Base-by-base conservation (phyloP, 2,113 vertebrate species). In the Numida meleagris region DNA sequence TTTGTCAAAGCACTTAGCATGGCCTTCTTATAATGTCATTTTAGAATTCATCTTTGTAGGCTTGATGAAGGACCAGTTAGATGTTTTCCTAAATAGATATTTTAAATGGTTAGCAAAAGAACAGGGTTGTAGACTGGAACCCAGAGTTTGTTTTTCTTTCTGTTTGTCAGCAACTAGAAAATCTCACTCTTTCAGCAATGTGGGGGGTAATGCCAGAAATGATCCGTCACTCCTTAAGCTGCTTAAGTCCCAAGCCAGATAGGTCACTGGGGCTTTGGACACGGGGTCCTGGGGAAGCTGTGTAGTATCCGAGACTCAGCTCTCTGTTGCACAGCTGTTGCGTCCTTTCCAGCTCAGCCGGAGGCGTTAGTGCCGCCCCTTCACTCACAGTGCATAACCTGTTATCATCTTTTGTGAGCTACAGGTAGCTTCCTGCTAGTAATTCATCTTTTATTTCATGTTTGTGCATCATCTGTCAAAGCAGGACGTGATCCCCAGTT, bases 11-110 rank as follows among this genome's bases (percentile, higher is more conserved):
- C 72, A 77, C 78, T 96, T 88, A 62, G 91, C 4, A 6, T 21
- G 73, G 88, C 4, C 65, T 94, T 94, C 66, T 92, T 82, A 33
- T 5, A 82, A 48, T 46, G 34, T 10, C 71, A 58, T 1, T 0
- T 74, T 24, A 55, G 50, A 92, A 57, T 25, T 25, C 10, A 13
- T 58, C 12, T 23, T 42, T 87, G 78, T 74, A 89, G 51, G 31
- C 73, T 68, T 78, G 87, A 94, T 91, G 77, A 89, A 95, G 95
- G 53, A 88, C 33, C 67, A 84, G 90, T 42, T 57, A 59, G n/a
- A 15, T 81, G 18, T 43, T 86, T 53, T 72, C 45, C 17, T 55
- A 58, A n/a, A 88, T 14, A 75, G 36, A 9, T 3, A 51, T 48
- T 81, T 81, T 13, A 67, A 67, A 71, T 24, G 6, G 6, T 36